phyloP scores from a whole-genome alignment of 2,113 vertebrate genomes.

The Pelvicachromis taeniatus region DNA sequence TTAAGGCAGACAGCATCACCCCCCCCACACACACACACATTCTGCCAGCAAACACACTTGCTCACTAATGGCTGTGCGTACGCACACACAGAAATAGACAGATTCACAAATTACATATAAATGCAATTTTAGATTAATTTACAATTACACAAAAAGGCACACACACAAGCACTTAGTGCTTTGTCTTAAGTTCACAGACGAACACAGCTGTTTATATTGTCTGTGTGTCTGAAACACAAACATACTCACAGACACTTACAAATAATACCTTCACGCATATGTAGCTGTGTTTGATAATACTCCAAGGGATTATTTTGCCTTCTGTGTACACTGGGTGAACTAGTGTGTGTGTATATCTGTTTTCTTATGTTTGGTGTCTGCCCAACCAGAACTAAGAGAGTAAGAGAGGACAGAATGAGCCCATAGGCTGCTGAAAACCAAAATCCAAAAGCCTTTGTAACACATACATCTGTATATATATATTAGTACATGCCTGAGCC shows the following conservation, averaged over 20 bases:
- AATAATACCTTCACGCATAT: not conserved
- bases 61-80: not conserved
- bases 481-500: not conserved
- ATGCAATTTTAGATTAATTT: not conserved
- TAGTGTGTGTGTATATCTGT: slow-evolving; percentile 33
- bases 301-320: slow-evolving; percentile 17
- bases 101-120: not conserved
- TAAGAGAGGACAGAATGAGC: slow-evolving; percentile 35
- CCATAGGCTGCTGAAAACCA: slow-evolving; percentile 48
- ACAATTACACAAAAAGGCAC: not conserved
- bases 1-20: slow-evolving; percentile 8
- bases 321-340: slow-evolving; percentile 15
- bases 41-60: not conserved
- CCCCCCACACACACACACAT: slow-evolving; percentile 15
- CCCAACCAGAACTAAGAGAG: slow-evolving; percentile 17
- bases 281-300: slow-evolving; percentile 11
- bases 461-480: not conserved
- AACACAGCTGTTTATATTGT: not conserved
- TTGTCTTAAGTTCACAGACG: not conserved
- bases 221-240: not conserved
- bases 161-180: not conserved
- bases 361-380: slow-evolving; percentile 16
- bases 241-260: not conserved
- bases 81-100: not conserved
- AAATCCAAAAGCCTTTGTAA: not conserved